Evolutionary conservation across 2,113 vertebrate species (phyloP).

Genomic region (Cottus gobio): DNA sequence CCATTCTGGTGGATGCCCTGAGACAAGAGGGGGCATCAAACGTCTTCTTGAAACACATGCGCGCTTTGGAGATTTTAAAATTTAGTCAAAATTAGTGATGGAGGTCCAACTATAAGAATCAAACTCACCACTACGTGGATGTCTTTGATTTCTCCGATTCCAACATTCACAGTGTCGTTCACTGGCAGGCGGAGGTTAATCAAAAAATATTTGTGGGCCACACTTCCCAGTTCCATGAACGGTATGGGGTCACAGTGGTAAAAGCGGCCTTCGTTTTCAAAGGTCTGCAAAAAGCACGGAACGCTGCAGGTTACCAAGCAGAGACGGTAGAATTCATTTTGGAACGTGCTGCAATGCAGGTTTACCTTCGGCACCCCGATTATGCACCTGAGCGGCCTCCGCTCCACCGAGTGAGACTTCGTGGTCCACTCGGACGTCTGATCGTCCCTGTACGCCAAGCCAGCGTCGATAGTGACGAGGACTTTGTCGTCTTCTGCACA

Average conservation of each 20-base stretch:
- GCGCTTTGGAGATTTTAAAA: background rate
- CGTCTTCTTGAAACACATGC: background rate
- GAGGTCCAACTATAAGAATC: background rate
- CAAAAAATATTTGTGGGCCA: slow-evolving; percentile 57
- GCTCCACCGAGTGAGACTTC: slow-evolving; percentile 45
- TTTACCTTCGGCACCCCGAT: slow-evolving; percentile 48
- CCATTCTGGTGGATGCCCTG: slow-evolving; percentile 65
- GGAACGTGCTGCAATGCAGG: background rate
- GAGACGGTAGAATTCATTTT: background rate
- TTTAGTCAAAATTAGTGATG: background rate
- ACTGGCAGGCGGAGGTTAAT: slow-evolving; percentile 59
- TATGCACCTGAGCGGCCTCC: slow-evolving; percentile 38
- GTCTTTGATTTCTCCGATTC: slow-evolving; percentile 61
- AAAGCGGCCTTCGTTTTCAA: slow-evolving; percentile 54
- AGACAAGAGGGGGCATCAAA: background rate
- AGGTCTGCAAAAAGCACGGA: slow-evolving; percentile 12
- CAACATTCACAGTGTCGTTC: slow-evolving; percentile 50
- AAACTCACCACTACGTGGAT: slow-evolving; percentile 58
- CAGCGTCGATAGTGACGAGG: slow-evolving; percentile 45
- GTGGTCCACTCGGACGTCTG: slow-evolving; percentile 32
- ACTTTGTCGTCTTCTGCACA: slow-evolving; percentile 51
- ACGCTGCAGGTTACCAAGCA: background rate
- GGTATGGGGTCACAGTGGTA: slow-evolving; percentile 53
- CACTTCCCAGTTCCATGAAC: slow-evolving; percentile 53
- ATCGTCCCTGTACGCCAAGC: slow-evolving; percentile 43